These are phyloP conservation scores for Xiphorhynchus erythropygius DNA, from an alignment of 2,797 vertebrate genomes.

Conservation along the genomic window DNA sequence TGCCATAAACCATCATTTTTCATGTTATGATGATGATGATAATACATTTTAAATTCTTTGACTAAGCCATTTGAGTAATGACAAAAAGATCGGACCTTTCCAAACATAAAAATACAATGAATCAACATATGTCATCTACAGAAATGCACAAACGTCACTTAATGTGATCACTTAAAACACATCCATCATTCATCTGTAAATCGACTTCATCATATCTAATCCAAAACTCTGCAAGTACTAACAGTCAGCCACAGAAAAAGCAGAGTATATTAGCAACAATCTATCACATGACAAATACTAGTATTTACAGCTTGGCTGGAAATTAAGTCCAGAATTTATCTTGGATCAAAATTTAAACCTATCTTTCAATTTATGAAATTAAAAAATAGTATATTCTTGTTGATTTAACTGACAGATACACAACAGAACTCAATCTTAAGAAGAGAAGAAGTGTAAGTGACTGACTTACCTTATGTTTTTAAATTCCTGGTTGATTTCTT, in stretches of 20 bases:
- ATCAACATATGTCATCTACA: constrained; percentile 47
- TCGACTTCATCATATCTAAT: constrained; percentile 30
- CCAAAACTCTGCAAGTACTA: not conserved
- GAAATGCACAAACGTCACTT: constrained; percentile 43
- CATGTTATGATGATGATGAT: not conserved
- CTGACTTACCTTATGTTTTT: not conserved
- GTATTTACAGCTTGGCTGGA: not conserved
- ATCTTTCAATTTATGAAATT: not conserved
- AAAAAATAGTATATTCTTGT: not conserved
- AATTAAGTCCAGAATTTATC: not conserved
- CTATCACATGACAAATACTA: not conserved
- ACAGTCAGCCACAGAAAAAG: not conserved
- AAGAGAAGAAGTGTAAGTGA: not conserved
- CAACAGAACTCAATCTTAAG: not conserved
- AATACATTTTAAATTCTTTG: constrained; percentile 52
- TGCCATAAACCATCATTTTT: not conserved
- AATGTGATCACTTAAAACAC: constrained; percentile 51
- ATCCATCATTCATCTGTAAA: constrained; percentile 51
- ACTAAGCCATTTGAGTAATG: constrained; percentile 51
- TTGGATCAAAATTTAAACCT: not conserved
- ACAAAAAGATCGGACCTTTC: constrained; percentile 48
- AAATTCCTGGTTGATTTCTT: not conserved
- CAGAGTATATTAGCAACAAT: not conserved
- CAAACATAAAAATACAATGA: constrained; percentile 49
- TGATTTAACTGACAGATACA: not conserved